Evolutionary conservation across 2,888 invertebrate species (phyloP), one percentile per base, ranked within the genome.

Genomic region (Saturnia japonica): DNA sequence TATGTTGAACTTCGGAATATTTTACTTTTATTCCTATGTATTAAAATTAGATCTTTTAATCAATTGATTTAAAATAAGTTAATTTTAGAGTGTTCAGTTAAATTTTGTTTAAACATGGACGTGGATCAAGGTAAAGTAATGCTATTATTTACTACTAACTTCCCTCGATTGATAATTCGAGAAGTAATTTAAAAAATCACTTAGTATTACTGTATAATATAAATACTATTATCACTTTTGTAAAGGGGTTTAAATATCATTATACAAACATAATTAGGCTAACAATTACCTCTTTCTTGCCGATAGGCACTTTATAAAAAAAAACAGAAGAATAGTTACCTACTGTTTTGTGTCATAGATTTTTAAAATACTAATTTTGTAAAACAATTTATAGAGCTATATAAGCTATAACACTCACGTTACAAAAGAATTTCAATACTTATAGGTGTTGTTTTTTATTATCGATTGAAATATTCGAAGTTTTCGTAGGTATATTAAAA

Each of bases 81-180:
- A 47, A 68, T 71, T 68, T 19, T 64, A 66, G 70, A 40, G 22
- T 69, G 69, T 40, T 34, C 8, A 40, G 3, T 8, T 60, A 60
- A 64, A 19, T 19, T 34, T n/a, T 64, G 28, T 68, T 70, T 73
- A 69, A 78, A 74, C 73, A 92, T 92, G 92, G 91, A 92, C 76
- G 88, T 90, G 67, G 92, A 91, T 75, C 91, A 91, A 75, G 92
- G 92, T 90, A 82, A 75, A 80, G 75, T 34, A 62, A 70, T 72
- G 51, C 72, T 74, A 68, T 72, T 74, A 71, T 78, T 72, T 74
- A 66, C 76, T 76, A 70, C 73, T 83, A 84, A 86, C 83, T 84
- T 88, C 82, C 68, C 43, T 68, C 51, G 47, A 54, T n/a, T 57
- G 54, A 43, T 54, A 68, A 68, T 71, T 71, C 70, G 47, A 70